Conservation (phyloP, 2,888 invertebrate genomes). For the Drepanosiphum platanoidis region DNA sequence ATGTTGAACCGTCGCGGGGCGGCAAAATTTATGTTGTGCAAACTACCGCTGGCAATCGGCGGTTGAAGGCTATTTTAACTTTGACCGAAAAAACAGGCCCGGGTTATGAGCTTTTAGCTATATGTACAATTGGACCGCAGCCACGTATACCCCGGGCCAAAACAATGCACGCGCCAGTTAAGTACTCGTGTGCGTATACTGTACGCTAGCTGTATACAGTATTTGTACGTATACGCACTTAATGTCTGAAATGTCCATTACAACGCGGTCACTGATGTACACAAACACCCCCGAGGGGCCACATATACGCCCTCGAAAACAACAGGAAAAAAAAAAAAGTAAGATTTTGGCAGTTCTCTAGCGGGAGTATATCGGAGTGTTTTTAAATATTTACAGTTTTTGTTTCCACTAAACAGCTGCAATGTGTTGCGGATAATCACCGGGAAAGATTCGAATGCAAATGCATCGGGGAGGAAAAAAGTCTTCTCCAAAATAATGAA, state of each 20-base stretch:
- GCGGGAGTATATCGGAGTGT: not conserved
- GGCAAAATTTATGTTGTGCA: constrained; percentile 16
- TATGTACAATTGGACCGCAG: constrained; percentile 44
- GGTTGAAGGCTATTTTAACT: constrained; percentile 58
- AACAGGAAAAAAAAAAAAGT: not conserved
- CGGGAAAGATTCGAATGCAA: not conserved
- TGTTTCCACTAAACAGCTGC: not conserved
- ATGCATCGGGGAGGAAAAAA: not conserved
- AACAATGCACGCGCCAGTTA: constrained; percentile 36
- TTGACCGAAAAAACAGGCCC: constrained; percentile 49
- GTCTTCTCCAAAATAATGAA: not conserved
- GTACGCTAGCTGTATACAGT: not conserved
- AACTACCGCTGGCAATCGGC: constrained; percentile 40
- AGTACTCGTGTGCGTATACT: not conserved
- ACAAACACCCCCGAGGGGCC: not conserved
- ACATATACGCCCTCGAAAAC: not conserved
- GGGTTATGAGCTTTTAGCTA: constrained; percentile 42
- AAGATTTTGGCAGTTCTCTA: constrained; percentile 8
- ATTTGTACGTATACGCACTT: not conserved
- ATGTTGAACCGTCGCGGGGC: constrained; percentile 1
- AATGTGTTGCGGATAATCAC: not conserved
- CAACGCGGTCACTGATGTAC: constrained; percentile 25
- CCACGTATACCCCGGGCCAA: constrained; percentile 49
- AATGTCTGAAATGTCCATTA: constrained; percentile 32
- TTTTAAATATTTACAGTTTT: not conserved